Evolutionary conservation across 2,888 invertebrate species (phyloP).

Genomic region (Acronicta aceris): DNA sequence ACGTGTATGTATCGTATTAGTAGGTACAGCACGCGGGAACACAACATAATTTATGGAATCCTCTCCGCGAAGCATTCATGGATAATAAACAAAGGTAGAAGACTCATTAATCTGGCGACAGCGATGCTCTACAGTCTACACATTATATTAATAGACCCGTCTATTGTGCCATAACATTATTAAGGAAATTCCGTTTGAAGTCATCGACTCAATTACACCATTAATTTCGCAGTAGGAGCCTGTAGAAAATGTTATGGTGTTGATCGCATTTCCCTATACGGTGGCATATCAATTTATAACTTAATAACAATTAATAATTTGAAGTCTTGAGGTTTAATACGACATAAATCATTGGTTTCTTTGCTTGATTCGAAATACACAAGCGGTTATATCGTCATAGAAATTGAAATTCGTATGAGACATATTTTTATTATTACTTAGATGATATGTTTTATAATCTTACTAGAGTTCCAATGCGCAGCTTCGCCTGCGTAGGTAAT

Average conservation of each 20-base stretch:
- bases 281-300: background rate
- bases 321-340: too few species aligned
- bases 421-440: too few species aligned
- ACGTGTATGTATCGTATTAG: conserved; percentile 24
- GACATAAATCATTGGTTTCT: too few species aligned
- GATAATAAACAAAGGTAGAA: conserved; percentile 58
- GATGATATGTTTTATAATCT: too few species aligned
- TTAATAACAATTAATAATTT: background rate
- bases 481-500: too few species aligned
- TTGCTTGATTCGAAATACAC: too few species aligned
- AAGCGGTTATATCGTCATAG: too few species aligned
- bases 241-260: conserved; percentile 36
- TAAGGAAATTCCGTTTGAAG: conserved; percentile 53
- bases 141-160: conserved; percentile 49
- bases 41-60: conserved; percentile 54
- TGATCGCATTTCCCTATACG: conserved; percentile 11
- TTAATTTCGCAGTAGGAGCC: conserved; percentile 26
- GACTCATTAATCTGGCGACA: conserved; percentile 60
- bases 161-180: conserved; percentile 50
- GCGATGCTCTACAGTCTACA: conserved; percentile 44
- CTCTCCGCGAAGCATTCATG: conserved; percentile 52
- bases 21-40: conserved; percentile 17
- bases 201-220: conserved; percentile 43
- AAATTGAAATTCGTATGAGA: too few species aligned
- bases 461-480: too few species aligned